Evolutionary conservation across 2,888 invertebrate species (phyloP).

Genomic region (Galerucella pusilla): DNA sequence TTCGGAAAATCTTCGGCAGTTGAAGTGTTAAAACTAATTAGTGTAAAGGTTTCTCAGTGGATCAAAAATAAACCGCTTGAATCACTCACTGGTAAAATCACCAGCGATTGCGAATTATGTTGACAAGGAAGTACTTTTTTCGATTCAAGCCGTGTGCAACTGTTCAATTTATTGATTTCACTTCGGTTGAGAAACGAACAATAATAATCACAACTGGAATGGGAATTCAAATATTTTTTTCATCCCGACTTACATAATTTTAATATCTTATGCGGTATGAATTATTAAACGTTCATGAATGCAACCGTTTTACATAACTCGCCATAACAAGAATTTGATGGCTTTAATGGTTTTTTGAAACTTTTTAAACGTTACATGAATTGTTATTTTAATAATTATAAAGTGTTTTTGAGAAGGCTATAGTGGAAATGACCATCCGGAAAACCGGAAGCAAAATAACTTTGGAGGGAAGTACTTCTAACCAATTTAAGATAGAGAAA

Average conservation of each 20-base stretch:
- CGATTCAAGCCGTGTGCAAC: conserved; percentile 17
- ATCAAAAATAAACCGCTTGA: no score
- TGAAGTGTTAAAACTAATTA: no score
- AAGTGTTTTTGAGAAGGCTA: neutral
- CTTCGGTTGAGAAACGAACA: conserved; percentile 32
- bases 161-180: conserved; percentile 35
- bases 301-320: neutral
- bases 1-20: no score
- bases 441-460: no score
- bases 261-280: conserved; percentile 1
- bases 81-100: conserved; percentile 16
- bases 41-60: no score
- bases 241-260: neutral
- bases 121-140: conserved; percentile 30
- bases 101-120: conserved; percentile 16
- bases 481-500: no score
- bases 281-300: neutral
- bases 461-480: no score
- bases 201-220: conserved; percentile 20
- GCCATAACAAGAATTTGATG: neutral
- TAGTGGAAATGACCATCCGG: no score
- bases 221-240: conserved; percentile 24
- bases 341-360: neutral
- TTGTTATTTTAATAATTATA: neutral
- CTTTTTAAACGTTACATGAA: neutral